Conservation (phyloP, 2,888 invertebrate genomes). For the Drosophila macrothrix region DNA sequence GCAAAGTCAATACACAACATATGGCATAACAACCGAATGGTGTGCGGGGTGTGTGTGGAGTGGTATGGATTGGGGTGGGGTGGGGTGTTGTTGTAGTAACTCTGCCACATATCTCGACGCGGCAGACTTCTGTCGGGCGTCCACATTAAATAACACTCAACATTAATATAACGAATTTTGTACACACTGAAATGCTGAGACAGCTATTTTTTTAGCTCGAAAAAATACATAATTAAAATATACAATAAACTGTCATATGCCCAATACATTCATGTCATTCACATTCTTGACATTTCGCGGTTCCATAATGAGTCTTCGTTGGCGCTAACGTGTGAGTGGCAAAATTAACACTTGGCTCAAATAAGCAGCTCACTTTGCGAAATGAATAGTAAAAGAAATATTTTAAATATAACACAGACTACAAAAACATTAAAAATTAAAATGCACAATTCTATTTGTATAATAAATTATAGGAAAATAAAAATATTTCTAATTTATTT, state of each 20-base stretch:
- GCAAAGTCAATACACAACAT: constrained; percentile 54
- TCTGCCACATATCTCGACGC: constrained; percentile 10
- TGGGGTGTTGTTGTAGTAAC: background rate
- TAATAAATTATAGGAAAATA: background rate
- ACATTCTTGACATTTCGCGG: background rate
- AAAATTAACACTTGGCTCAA: background rate
- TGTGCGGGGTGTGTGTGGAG: background rate
- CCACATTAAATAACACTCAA: constrained; percentile 4
- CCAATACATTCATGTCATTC: background rate
- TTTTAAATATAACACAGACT: background rate
- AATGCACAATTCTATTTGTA: background rate
- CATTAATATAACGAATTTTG: background rate
- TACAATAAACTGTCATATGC: background rate
- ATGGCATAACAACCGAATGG: constrained; percentile 41
- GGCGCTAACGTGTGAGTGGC: no score
- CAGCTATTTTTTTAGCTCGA: accelerated
- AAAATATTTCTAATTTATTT: background rate
- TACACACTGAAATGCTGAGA: background rate
- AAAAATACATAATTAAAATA: background rate
- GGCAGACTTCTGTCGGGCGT: background rate
- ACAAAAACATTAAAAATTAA: background rate
- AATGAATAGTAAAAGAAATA: background rate
- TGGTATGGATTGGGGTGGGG: background rate
- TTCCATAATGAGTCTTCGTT: no score
- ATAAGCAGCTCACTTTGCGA: background rate